Evolutionary conservation across 2,113 vertebrate species (phyloP).

Genomic region (Lagopus leucura): DNA sequence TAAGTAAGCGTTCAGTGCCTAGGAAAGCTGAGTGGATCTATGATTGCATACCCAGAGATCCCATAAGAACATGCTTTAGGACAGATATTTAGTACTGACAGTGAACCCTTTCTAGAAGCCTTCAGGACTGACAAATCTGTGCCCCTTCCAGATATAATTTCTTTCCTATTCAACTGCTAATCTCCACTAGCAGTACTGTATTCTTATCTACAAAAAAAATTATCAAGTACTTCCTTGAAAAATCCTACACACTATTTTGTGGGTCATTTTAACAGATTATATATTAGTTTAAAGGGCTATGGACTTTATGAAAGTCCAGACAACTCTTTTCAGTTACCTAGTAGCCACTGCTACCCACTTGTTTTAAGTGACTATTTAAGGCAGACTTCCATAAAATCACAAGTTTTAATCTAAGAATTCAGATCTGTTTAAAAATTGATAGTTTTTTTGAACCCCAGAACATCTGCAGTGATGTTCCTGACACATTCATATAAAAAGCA

Average conservation of each 20-base stretch:
- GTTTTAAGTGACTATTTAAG: neutral
- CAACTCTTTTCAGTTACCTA: neutral
- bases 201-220: neutral
- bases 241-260: neutral
- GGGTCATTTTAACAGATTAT: neutral
- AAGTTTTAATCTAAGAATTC: neutral
- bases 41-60: neutral
- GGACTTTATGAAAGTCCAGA: neutral
- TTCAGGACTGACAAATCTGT: neutral
- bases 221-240: neutral
- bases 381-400: neutral
- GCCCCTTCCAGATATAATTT: neutral
- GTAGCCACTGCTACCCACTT: too few species aligned
- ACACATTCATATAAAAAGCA: neutral
- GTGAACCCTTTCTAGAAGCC: neutral
- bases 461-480: neutral
- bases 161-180: neutral
- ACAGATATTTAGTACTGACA: fast-evolving
- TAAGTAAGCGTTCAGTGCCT: neutral
- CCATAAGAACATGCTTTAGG: neutral
- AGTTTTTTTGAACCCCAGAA: neutral
- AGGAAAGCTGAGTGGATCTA: neutral
- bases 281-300: neutral
- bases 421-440: neutral
- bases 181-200: neutral